Evolutionary conservation across 37 sponge, comb jelly and placozoan species (phyloP).

Genomic region (Crambe crambe): DNA sequence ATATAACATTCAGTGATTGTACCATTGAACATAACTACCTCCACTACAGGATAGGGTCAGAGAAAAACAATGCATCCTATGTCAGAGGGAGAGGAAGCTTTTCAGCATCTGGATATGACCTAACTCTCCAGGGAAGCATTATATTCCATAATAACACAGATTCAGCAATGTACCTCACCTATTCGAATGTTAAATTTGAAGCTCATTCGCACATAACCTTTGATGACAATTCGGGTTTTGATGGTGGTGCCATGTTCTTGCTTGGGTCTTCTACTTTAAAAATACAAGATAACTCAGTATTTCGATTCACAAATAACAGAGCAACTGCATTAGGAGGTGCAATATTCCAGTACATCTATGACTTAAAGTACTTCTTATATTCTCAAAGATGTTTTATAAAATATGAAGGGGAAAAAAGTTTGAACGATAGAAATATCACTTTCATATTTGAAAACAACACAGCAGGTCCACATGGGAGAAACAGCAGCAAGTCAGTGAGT

Average conservation of each 20-base stretch:
- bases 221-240: neutral
- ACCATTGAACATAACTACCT: neutral
- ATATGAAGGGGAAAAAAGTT: neutral
- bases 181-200: neutral
- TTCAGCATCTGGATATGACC: neutral
- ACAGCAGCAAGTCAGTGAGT: too few species aligned
- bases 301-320: conserved; percentile 32
- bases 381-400: neutral
- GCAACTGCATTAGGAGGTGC: conserved; percentile 58
- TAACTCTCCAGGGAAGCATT: neutral
- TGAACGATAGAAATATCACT: neutral
- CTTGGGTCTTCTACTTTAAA: conserved; percentile 28
- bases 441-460: neutral
- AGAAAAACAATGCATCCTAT: too few species aligned
- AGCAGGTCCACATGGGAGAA: too few species aligned
- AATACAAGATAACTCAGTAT: neutral
- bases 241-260: too few species aligned
- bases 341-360: conserved; percentile 5
- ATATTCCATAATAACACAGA: neutral
- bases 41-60: too few species aligned
- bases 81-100: neutral
- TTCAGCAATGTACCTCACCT: neutral
- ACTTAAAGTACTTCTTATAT: neutral
- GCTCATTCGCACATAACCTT: neutral
- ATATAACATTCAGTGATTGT: neutral